Evolutionary conservation across 2,797 vertebrate species (phyloP), one percentile per base, ranked within the genome.

Genomic region (Euthynnus affinis): DNA sequence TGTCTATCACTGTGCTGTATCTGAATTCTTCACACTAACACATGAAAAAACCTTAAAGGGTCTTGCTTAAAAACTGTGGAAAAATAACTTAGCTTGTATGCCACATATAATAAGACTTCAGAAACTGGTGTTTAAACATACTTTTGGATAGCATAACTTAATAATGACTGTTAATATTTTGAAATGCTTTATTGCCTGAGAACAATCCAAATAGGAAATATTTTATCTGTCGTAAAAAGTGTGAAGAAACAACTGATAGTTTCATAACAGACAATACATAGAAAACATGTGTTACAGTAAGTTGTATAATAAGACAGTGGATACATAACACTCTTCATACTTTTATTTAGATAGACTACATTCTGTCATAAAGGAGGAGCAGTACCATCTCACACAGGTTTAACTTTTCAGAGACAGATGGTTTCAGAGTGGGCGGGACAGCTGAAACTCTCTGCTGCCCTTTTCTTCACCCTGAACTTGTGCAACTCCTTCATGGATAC

Each of bases 361-460:
- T 23, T n/a, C 29, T 59, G 13, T 37, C 5, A 57, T 32, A 60
- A 29, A 27, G 23, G 17, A 48, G 5, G n/a, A 59, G 61, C 29
- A 13, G 37, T 3, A 14, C 42, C 2, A 17, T 25, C 13, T 17
- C 59, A 23, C 22, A 12, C 7, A 63, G 34, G n/a, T 55, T 25
- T 63, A 22, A 42, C 46, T 63, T 25, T 27, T 68, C 10, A 58
- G 48, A 57, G 20, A 46, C 60, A 17, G 60, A 34, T 58, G 57
- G 18, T 58, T 85, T 71, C 58, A 76, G 25, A 37, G 67, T 56
- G 55, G 13, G 51, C 34, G 59, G 34, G 23, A 23, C 29, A 27
- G 69, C 74, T 77, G 23, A 60, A 65, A 76, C 62, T 56, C 37
- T 71, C 69, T 79, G n/a, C 64, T 89, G 78, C 48, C 81, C 71